Base-by-base conservation (phyloP, 2,797 vertebrate species). In the Babyrousa celebensis region DNA sequence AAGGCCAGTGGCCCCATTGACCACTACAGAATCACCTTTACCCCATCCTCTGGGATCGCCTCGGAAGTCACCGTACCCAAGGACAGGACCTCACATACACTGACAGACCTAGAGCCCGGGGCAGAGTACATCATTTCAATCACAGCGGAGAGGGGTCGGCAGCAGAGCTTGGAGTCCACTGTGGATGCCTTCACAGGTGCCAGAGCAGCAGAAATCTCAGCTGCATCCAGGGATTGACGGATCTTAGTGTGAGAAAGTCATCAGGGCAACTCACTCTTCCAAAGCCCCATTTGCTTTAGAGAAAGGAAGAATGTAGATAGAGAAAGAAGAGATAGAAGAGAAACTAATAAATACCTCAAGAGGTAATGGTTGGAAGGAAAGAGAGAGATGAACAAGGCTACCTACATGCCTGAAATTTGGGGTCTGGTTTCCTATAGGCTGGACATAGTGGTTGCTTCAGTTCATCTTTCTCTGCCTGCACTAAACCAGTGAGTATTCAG, bases 181-280 rank as follows among this genome's bases (percentile, higher is more conserved):
- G 99, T 99, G 82, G 99, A 99, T 16, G 99, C 99, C 32, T 99
- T 99, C 98, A 99, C 99, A 99, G 99, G 99, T 99, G 99, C n/a
- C 10, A 15, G 12, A 56, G 27, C 0, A 2, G 25, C 9, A 9
- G 79, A 77, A 60, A 80, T 23, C 4, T 21, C 54, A 27, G 29
- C 17, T 7, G 20, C 23, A 21, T 8, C 40, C 71, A 10, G 20
- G 29, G 18, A 43, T 78, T 29, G 40, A 4, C 0, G 2, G 77
- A 5, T 17, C 58, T 89, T 63, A 71, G 40, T 4, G 2, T 74
- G 36, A 52, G 27, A 52, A 71, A n/a, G 72, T 60, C 48, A 60
- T 58, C 14, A 6, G n/a, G 82, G 62, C 16, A 60, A 52, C 27
- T 67, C 15, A 32, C 8, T 85, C 78, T 92, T 29, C 27, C 20